phyloP scores from a whole-genome alignment of 2,888 invertebrate species.

The Melieria omissa region DNA sequence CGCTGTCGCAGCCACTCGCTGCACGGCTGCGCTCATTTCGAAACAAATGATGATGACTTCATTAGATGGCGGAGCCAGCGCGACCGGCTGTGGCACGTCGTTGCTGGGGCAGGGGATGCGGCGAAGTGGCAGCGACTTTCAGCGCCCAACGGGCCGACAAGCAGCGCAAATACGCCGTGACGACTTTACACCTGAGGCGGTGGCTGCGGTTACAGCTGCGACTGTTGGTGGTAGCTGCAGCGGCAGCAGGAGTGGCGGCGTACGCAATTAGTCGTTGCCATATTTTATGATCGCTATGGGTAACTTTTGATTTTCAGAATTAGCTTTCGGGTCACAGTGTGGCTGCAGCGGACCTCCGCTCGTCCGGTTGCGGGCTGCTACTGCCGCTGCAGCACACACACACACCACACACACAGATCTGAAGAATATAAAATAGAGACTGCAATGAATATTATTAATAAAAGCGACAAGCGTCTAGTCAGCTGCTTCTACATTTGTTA shows the following conservation, averaged over 20 bases:
- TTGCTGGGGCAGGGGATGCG: no score
- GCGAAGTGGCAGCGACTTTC: not conserved
- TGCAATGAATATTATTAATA: no score
- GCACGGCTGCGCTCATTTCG: constrained; percentile 9
- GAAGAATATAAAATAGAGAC: no score
- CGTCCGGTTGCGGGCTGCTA: no score
- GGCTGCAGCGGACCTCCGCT: not conserved
- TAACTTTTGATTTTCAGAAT: constrained; percentile 2
- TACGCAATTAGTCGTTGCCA: constrained; percentile 14
- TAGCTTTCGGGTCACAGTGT: not conserved
- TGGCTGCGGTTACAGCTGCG: not conserved
- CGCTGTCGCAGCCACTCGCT: not conserved
- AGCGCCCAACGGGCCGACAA: constrained; percentile 1
- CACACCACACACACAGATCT: no score
- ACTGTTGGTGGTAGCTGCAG: not conserved
- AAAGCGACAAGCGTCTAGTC: no score
- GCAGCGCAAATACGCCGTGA: constrained; percentile 20
- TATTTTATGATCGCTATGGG: constrained; percentile 13
- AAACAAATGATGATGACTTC: constrained; percentile 43
- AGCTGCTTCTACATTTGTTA: no score
- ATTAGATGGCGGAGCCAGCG: constrained; percentile 31
- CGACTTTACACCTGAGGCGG: constrained; percentile 33
- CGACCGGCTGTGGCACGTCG: no score
- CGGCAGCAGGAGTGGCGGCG: constrained; percentile 1
- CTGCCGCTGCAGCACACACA: no score